A percentile compares a stretch with the other conserved stretches of the same genome.
Conservation (phyloP, 2,113 vertebrate genomes). For the Coptodon rendalli region DNA sequence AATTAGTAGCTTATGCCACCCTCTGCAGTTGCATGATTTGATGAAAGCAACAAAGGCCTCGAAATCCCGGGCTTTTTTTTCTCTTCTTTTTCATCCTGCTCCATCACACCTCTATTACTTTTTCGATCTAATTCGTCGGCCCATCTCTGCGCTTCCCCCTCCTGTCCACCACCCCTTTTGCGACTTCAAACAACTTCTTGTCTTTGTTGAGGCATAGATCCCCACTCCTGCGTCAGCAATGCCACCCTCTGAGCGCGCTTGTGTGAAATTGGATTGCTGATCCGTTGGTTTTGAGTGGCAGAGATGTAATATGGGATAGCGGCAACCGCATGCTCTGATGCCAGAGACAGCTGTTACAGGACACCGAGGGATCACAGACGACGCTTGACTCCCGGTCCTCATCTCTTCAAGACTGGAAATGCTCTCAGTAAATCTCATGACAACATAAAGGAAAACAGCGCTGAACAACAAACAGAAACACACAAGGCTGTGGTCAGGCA, state of each 20-base stretch:
- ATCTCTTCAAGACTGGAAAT: constrained; percentile 12
- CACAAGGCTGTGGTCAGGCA: not conserved
- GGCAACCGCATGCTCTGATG: constrained; percentile 37
- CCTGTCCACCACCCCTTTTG: not conserved
- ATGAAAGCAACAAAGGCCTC: not conserved
- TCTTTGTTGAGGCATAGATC: constrained; percentile 53
- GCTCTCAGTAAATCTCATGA: constrained; percentile 28
- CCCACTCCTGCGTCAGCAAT: constrained; percentile 31
- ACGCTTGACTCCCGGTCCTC: constrained; percentile 26
- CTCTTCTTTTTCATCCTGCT: not conserved
- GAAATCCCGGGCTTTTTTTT: not conserved
- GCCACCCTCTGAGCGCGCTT: constrained; percentile 54
- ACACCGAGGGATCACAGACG: constrained; percentile 43
- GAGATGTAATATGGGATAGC: constrained; percentile 71
- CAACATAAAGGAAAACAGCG: not conserved
- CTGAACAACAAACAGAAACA: not conserved
- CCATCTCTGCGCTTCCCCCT: not conserved
- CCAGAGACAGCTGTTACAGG: constrained; percentile 53
- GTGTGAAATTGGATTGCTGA: constrained; percentile 79
- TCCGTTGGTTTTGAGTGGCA: constrained; percentile 66
- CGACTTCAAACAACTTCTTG: constrained; percentile 41
- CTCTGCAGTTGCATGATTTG: not conserved
- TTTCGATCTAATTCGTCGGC: not conserved
- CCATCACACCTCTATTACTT: constrained; percentile 29
- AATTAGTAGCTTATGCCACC: not conserved